Base-by-base conservation (phyloP, 1,140 invertebrate species). In the Drosophila hydei region DNA sequence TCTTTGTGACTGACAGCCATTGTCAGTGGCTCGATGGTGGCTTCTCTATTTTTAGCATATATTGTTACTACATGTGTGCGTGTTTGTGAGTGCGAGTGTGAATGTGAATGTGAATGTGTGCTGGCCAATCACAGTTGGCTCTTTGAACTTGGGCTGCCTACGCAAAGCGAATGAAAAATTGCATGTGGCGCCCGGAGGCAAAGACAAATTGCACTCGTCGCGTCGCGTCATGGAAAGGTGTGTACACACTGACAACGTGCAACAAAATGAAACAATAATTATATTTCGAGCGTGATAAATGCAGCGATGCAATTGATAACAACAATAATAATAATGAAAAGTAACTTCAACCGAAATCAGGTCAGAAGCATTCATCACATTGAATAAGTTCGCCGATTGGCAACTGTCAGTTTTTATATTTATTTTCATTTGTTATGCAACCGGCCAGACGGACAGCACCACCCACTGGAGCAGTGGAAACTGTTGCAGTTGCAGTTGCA, bases 331-430 rank as follows among this genome's bases (percentile, higher is more conserved):
- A 54, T 40, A 48, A 67, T 50, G 47, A 59, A 67, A 59, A 59
- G 43, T 59, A 55, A 52, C 23, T 45, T 21, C 27, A 50, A n/a
- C 19, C 40, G 40, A 68, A 84, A 84, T 84, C 73, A 50, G 80
- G 80, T 84, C 81, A 84, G 63, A 83, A 55, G 68, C 80, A 84
- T 84, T 79, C 54, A 84, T 84, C 81, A 84, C 63, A 48, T 45
- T 47, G 25, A 38, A 18, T 47, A 40, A 54, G 47, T 63, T 30
- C 67, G 76, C 72, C 68, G 81, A 80, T 84, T 84, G 73, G 77
- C 81, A 77, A 84, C 68, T 84, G 80, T 80, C 80, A 84, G 69
- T 52, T 87, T 85, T 85, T 76, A 50, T 79, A 84, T 85, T 73
- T 62, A 68, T 71, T 77, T 75, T 45, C 45, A 77, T 87, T 72